Conservation (phyloP, 2,888 invertebrate genomes). For the Cephalotes varians region DNA sequence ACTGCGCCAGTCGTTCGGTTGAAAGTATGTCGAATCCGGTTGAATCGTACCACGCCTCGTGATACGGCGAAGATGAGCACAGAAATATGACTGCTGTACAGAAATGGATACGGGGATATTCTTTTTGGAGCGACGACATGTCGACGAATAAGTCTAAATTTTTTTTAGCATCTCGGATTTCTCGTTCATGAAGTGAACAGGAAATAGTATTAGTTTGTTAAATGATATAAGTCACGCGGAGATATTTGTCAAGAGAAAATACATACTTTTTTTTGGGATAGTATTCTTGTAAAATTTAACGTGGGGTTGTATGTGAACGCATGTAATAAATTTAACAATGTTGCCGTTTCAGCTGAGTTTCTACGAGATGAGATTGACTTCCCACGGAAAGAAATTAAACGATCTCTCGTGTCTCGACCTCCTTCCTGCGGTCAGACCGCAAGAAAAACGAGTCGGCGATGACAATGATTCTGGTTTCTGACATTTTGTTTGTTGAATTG, state of each 20-base stretch:
- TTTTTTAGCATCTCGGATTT: not conserved
- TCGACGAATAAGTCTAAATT: not conserved
- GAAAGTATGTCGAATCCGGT: conserved; percentile 54
- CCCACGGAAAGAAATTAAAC: conserved; percentile 20
- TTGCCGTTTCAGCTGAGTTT: not conserved
- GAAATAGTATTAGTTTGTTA: not conserved
- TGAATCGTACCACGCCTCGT: conserved; percentile 37
- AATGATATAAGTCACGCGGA: not conserved
- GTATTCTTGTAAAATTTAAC: not conserved
- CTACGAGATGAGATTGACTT: not conserved
- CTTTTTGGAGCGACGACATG: not conserved
- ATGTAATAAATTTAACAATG: too few relatives aligned
- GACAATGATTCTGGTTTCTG: conserved; percentile 19
- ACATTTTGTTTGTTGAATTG: conserved; percentile 7
- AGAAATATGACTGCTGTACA: not conserved
- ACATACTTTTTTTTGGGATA: not conserved
- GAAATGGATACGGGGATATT: not conserved
- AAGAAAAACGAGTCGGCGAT: not conserved
- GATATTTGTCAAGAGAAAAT: too few relatives aligned
- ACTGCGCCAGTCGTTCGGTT: conserved; percentile 14
- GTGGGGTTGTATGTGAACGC: not conserved
- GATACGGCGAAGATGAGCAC: conserved; percentile 9
- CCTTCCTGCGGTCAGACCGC: conserved; percentile 16
- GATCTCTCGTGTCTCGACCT: not conserved
- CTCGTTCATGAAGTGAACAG: not conserved